phyloP scores from a whole-genome alignment of 2,888 invertebrate genomes.

The Choristoneura rosaceana region DNA sequence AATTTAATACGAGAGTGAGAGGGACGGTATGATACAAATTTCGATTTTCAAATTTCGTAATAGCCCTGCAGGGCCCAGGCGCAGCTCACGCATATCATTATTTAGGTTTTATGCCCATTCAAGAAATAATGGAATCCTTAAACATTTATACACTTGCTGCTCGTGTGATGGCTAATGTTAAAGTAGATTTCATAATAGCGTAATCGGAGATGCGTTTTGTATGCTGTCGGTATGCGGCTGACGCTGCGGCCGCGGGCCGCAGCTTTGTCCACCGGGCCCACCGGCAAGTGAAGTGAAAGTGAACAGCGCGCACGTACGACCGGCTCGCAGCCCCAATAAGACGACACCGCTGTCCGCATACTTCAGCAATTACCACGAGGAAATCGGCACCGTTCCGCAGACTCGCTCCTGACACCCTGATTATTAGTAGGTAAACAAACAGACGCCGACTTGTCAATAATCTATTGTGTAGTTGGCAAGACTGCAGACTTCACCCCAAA shows the following conservation, averaged over 20 bases:
- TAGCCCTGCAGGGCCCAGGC: no score
- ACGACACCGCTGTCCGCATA: constrained; percentile 83
- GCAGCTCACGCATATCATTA: not conserved
- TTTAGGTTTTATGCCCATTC: not conserved
- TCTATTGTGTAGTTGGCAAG: not conserved
- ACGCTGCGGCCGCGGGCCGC: constrained; percentile 18
- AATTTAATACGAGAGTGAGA: no score
- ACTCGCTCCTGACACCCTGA: constrained; percentile 59
- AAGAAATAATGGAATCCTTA: not conserved
- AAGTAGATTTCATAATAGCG: constrained; percentile 31
- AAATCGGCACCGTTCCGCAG: constrained; percentile 76
- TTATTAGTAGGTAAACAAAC: constrained; percentile 40
- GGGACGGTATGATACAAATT: no score
- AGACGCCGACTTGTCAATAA: constrained; percentile 3
- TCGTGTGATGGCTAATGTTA: constrained; percentile 19
- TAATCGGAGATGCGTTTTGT: constrained; percentile 30
- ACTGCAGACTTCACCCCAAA: not conserved
- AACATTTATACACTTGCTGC: not conserved
- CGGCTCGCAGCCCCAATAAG: constrained; percentile 79
- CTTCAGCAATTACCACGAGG: constrained; percentile 83
- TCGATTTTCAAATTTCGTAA: no score
- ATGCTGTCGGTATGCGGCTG: constrained; percentile 36
- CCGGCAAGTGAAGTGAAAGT: constrained; percentile 81
- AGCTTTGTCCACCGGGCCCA: constrained; percentile 53
- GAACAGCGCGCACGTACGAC: constrained; percentile 78